A percentile compares a stretch with the other conserved stretches of the same genome.
phyloP scores from a whole-genome alignment of 1,140 invertebrate genomes.

The Drosophila kepulauana region DNA sequence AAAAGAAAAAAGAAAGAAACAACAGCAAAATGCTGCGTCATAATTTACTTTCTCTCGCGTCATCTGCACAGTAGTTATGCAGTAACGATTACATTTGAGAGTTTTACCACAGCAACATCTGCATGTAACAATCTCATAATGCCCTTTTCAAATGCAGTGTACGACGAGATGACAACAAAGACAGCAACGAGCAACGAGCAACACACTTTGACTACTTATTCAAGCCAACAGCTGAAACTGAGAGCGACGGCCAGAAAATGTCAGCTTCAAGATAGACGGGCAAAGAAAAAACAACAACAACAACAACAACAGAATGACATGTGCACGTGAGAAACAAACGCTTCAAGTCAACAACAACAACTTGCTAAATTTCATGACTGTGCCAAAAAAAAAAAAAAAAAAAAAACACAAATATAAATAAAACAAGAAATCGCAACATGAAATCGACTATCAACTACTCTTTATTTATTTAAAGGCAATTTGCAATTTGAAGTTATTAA shows the following conservation, averaged over 20 bases:
- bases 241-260: slow-evolving; percentile 49
- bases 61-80: slow-evolving; percentile 14
- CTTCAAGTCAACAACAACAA: slow-evolving; percentile 40
- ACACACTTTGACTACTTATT: slow-evolving; percentile 12
- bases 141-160: slow-evolving; percentile 20
- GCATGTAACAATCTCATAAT: slow-evolving; percentile 3
- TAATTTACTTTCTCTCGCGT: slow-evolving; percentile 37
- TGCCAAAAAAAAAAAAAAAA: slow-evolving; percentile 35
- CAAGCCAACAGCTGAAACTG: slow-evolving; percentile 12
- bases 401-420: slow-evolving; percentile 18
- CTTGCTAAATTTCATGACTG: slow-evolving; percentile 31
- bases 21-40: slow-evolving; percentile 9
- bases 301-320: slow-evolving; percentile 26
- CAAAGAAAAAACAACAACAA: slow-evolving; percentile 20
- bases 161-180: slow-evolving; percentile 5
- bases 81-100: slow-evolving; percentile 8
- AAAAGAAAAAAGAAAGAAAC: background rate
- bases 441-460: too few species aligned
- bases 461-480: too few species aligned
- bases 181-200: background rate
- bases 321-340: slow-evolving; percentile 67
- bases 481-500: too few species aligned
- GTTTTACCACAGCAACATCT: slow-evolving; percentile 7
- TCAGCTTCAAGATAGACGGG: slow-evolving; percentile 50
- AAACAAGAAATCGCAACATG: background rate